A percentile compares a stretch with the other conserved stretches of the same genome.
These are phyloP conservation scores for Bos javanicus DNA, from an alignment of 2,113 vertebrate species.

Conservation along the genomic window DNA sequence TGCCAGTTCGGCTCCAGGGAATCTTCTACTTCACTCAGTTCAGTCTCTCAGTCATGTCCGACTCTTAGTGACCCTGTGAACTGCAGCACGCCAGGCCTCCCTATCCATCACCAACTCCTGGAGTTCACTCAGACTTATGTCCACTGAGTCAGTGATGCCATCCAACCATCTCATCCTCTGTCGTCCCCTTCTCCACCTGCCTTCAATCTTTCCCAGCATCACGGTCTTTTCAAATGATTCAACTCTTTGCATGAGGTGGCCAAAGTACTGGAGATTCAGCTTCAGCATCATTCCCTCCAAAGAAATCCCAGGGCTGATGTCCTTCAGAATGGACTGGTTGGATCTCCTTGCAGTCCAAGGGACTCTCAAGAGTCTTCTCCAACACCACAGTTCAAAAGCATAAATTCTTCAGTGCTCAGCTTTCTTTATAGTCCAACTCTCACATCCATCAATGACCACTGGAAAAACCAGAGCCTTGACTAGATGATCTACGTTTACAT, in stretches of 20 bases:
- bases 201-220: background rate
- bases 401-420: background rate
- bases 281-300: background rate
- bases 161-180: background rate
- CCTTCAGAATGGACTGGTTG: background rate
- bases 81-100: accelerated
- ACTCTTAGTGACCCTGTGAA: background rate
- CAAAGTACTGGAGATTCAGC: background rate
- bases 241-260: background rate
- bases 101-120: background rate
- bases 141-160: background rate
- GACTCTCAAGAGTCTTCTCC: background rate
- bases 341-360: background rate
- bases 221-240: background rate
- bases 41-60: background rate
- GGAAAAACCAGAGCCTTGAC: background rate
- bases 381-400: background rate
- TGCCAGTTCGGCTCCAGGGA: background rate
- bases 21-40: background rate
- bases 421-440: background rate
- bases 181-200: background rate
- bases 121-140: background rate
- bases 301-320: background rate
- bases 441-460: background rate
- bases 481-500: background rate